These are phyloP conservation scores for Metalampra italica DNA, from an alignment of 2,888 invertebrate species.

Conservation along the genomic window DNA sequence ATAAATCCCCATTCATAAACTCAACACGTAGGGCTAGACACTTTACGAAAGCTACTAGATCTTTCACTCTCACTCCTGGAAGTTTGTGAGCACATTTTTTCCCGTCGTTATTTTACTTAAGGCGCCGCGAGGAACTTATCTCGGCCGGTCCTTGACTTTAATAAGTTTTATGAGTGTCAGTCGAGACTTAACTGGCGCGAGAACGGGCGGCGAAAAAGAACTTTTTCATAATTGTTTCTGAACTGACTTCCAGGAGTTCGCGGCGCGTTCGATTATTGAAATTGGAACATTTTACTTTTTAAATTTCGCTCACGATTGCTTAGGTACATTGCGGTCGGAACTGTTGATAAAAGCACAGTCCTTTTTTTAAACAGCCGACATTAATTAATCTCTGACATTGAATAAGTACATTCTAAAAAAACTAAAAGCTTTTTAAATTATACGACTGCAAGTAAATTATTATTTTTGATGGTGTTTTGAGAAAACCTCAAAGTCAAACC, in stretches of 20 bases:
- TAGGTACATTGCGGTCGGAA: no score
- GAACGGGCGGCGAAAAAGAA: conserved; percentile 69
- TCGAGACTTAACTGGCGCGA: conserved; percentile 73
- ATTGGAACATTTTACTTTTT: conserved; percentile 19
- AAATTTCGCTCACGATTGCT: neutral
- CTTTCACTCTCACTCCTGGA: conserved; percentile 68
- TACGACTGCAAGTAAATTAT: no score
- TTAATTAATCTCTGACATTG: no score
- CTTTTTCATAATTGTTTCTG: conserved; percentile 77
- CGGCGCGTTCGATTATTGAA: conserved; percentile 67
- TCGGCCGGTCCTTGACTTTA: conserved; percentile 78
- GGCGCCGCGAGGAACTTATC: conserved; percentile 73
- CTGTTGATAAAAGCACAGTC: neutral
- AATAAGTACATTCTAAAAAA: no score
- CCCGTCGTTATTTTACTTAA: conserved; percentile 76
- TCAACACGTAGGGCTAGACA: conserved; percentile 60
- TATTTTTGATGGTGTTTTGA: no score
- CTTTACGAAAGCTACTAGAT: conserved; percentile 26
- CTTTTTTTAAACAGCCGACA: no score
- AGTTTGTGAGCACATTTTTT: conserved; percentile 69
- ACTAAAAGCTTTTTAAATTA: no score
- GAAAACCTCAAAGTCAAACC: no score
- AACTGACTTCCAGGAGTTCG: conserved; percentile 53
- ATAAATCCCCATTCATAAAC: conserved; percentile 42
- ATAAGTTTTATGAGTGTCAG: conserved; percentile 78